phyloP scores from a whole-genome alignment of 2,113 vertebrate genomes.

The Solea senegalensis region DNA sequence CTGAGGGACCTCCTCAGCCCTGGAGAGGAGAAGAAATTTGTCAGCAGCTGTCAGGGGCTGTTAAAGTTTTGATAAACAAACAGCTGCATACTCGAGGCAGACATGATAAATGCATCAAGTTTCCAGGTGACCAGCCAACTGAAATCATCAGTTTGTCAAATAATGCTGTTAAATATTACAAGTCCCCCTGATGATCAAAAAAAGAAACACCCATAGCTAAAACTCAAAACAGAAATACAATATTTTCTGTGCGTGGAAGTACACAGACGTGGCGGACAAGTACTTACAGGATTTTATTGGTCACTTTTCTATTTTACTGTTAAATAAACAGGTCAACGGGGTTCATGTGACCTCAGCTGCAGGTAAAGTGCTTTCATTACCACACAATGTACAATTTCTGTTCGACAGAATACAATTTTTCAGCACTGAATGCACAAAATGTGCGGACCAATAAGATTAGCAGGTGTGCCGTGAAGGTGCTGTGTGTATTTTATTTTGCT shows the following conservation, averaged over 20 bases:
- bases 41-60: slow-evolving; percentile 45
- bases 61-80: slow-evolving; percentile 36
- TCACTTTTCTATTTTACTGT: slow-evolving; percentile 34
- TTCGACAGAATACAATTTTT: no score
- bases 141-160: slow-evolving; percentile 21
- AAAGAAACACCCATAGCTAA: not conserved
- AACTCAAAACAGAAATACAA: no score
- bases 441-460: slow-evolving; percentile 5
- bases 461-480: not conserved
- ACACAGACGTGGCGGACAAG: slow-evolving; percentile 18
- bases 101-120: slow-evolving; percentile 20
- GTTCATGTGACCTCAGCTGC: slow-evolving; percentile 44
- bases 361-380: slow-evolving; percentile 38
- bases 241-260: no score
- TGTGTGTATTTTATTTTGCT: slow-evolving; percentile 19
- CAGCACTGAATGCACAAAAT: slow-evolving; percentile 13
- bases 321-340: slow-evolving; percentile 49
- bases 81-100: slow-evolving; percentile 11
- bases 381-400: slow-evolving; percentile 3
- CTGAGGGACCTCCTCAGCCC: slow-evolving; percentile 18
- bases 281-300: slow-evolving; percentile 29
- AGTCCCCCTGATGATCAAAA: not conserved
- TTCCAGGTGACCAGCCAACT: slow-evolving; percentile 19
- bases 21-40: slow-evolving; percentile 18
- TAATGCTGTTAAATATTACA: not conserved